Evolutionary conservation across 2,888 invertebrate species (phyloP), one percentile per base, ranked within the genome.

Genomic region (Orthonychiurus folsomi): DNA sequence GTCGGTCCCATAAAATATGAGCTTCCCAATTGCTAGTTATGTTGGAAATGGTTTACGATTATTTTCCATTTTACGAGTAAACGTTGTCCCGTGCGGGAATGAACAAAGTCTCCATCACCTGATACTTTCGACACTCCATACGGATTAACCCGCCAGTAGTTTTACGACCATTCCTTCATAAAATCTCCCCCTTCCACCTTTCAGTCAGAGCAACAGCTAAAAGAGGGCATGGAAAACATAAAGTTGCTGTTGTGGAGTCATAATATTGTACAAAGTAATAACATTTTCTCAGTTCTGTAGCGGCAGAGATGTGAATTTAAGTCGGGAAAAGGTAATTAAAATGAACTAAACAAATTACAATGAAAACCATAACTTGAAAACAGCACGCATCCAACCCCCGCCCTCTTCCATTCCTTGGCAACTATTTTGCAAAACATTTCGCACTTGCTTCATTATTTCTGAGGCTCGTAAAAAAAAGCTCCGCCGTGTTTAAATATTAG

Each of bases 91-190:
- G n/a, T n/a, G n/a, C n/a, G n/a, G 37, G 5, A 37, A 5, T 37
- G 15, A 5, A 37, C 37, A 37, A 37, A 37, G 37, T 37, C 5
- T 37, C n/a, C 37, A 37, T 37, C 37, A 37, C 37, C 15, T 37
- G 37, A 37, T 37, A 37, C 37, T 37, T 37, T 37, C 37, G 37
- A 37, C 37, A 37, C 37, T 37, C 37, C 37, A 37, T 37, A 37
- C 37, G 37, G 15, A 37, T 37, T 37, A 37, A 37, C 37, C 37
- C 37, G 37, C 37, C 37, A 37, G 37, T 37, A 37, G 37, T 37
- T 37, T 37, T 37, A 37, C 37, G 37, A 37, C 9, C 37, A 37
- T 15, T 37, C 37, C 9, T 37, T 37, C 37, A 15, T 37, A 37
- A 5, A 9, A 37, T 15, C 37, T 37, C 15, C 37, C 37, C n/a